Base-by-base conservation (phyloP, 2,888 invertebrate species). In the Chrysolina americana region DNA sequence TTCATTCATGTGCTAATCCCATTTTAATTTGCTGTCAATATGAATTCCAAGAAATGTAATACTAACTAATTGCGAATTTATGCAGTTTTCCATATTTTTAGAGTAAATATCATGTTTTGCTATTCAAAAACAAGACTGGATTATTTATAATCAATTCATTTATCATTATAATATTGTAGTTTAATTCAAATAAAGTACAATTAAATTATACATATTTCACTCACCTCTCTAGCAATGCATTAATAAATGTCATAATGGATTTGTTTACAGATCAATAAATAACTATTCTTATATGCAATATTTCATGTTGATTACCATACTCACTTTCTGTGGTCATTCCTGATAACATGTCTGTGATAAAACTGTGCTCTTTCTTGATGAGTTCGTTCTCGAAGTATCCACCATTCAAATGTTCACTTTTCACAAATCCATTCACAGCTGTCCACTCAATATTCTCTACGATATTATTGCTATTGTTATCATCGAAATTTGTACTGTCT, bases 281-380 rank as follows among this genome's bases (percentile, higher is more conserved):
- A 3, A 59, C 0, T n/a, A 23, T 59, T 59, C 8, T 59, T 15
- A n/a, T 15, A 28, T 23, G 23, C 2, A 59, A 11, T 59, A 13
- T 59, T 59, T 15, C 15, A 59, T 9, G 53, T 53, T 50, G 15
- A 15, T 36, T 8, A 11, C 28, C 28, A 59, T 28, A 78, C 80
- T 80, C 74, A 83, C 83, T 82, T 73, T 83, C 83, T 23, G 74
- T 77, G 5, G 77, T 79, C 59, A 82, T 73, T 68, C 82, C 82
- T 15, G 79, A 77, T 44, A 81, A 78, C 69, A 83, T 78, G 71
- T 85, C 84, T 9, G 78, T 75, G 21, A 84, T 76, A 41, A 83
- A 80, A 78, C 73, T 81, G 65, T 81, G 80, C 66, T 85, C 85
- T 65, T 85, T 85, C 71, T 82, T 84, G 11, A 83, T 76, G 15